Base-by-base conservation (phyloP, 2,797 vertebrate genomes). In the Smutsia temminckii region DNA sequence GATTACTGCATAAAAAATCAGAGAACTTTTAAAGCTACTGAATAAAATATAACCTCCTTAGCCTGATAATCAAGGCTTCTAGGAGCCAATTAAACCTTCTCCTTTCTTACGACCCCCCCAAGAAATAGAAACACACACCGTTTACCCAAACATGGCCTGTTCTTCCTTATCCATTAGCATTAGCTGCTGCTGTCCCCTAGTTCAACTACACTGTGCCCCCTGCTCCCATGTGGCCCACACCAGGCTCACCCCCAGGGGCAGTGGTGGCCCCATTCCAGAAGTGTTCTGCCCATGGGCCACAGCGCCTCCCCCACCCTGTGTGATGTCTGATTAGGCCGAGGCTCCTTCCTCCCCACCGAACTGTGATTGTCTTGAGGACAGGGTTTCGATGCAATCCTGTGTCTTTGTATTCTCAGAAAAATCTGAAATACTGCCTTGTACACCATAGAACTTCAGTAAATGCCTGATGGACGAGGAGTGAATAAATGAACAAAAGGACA, bases 251-350 rank as follows among this genome's bases (percentile, higher is more conserved):
- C 29, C 61, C 27, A 7, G 8, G 14, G 2, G 42, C 61, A 25
- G 7, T 4, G 2, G 23, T 25, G 1, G 10, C 51, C 51, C 6
- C 6, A 2, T 7, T 34, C 27, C 1, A 6, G 14, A 42, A 63
- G n/a, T 25, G 2, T 42, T n/a, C 20, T 4, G 12, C 34, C 8
- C 3, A 1, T 8, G 3, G n/a, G 66, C 37, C 0, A 13, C 3
- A 0, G 14, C 23, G 10, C 8, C 34, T 2, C 8, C 0, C 4
- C 53, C 2, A 0, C 0, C 5, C 2, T 0, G 23, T 3, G 4
- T 16, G 1, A 0, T 14, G 2, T 9, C 4, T 27, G 21, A 13
- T 25, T 16, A 40, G 23, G 51, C 16, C 1, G 61, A 32, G 23
- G 20, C 10, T 40, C 16, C 51, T n/a, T 7, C 34, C 18, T 42